phyloP scores from a whole-genome alignment of 1,140 invertebrate genomes.

The Saxidomus purpurata region DNA sequence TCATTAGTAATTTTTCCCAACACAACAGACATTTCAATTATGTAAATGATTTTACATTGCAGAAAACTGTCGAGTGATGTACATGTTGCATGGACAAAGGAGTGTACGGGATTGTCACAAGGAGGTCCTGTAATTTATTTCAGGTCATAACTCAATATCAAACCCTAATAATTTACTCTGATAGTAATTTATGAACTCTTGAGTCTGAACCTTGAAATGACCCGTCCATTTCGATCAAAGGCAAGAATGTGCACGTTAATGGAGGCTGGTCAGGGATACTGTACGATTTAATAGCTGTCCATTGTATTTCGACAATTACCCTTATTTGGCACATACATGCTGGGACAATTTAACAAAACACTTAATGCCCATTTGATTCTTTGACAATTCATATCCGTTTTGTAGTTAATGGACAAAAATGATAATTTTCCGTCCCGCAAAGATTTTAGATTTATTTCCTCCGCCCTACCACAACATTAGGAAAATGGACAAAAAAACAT shows the following conservation, averaged over 20 bases:
- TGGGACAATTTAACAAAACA: background rate
- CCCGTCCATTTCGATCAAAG: constrained; percentile 8
- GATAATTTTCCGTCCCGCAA: background rate
- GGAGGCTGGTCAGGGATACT: background rate
- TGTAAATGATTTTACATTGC: too few relatives aligned
- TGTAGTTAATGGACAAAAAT: constrained; percentile 14
- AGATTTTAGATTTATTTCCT: constrained; percentile 13
- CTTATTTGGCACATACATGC: constrained; percentile 34
- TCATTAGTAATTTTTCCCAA: too few relatives aligned
- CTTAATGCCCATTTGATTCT: constrained; percentile 18
- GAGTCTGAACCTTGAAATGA: constrained; percentile 23
- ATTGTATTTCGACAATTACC: constrained; percentile 30
- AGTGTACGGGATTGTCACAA: background rate
- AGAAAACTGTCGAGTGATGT: background rate
- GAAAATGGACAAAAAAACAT: background rate
- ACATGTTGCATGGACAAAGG: background rate
- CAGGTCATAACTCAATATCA: constrained; percentile 18
- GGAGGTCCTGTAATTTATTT: background rate
- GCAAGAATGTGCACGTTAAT: constrained; percentile 4
- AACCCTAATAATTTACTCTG: constrained; percentile 10
- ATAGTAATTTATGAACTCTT: background rate
- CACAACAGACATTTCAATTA: too few relatives aligned
- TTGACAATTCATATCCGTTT: constrained; percentile 14
- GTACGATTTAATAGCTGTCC: background rate
- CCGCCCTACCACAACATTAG: background rate